Conservation (phyloP, 2,888 invertebrate species). For the Oscheius sp. region DNA sequence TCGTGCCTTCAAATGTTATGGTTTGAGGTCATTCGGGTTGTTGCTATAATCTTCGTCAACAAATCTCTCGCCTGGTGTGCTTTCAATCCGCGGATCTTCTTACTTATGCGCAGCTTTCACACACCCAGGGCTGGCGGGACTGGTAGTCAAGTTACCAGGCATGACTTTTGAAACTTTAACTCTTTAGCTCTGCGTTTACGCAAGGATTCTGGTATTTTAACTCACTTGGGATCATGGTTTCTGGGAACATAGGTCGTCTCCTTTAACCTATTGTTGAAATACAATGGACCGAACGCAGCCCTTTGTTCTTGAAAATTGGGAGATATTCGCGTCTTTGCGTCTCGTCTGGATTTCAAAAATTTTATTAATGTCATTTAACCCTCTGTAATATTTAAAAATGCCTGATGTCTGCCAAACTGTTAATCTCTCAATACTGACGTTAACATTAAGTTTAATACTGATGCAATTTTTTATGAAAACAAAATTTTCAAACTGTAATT, state of each 20-base stretch:
- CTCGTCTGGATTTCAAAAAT: too few relatives aligned
- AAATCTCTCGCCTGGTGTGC: constrained; percentile 1
- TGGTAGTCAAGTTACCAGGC: not conserved
- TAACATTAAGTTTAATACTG: too few relatives aligned
- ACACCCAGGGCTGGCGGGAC: constrained; percentile 1
- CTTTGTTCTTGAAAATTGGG: too few relatives aligned
- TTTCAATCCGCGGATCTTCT: constrained; percentile 15
- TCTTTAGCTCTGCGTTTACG: not conserved
- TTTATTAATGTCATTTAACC: too few relatives aligned
- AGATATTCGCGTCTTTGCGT: too few relatives aligned
- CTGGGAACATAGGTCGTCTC: not conserved
- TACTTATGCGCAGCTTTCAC: constrained; percentile 30
- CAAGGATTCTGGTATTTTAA: not conserved
- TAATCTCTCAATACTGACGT: too few relatives aligned
- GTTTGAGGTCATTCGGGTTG: constrained; percentile 27
- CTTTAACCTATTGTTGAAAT: not conserved
- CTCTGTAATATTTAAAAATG: too few relatives aligned
- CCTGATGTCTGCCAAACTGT: too few relatives aligned
- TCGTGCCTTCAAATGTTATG: constrained; percentile 15
- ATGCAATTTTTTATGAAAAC: too few relatives aligned
- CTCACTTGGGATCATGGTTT: not conserved
- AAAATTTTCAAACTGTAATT: too few relatives aligned
- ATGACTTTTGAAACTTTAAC: not conserved
- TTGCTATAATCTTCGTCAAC: constrained; percentile 30
- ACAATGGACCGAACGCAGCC: too few relatives aligned